These are phyloP conservation scores for Temnopleurus reevesii DNA, from an alignment of 53 echinoderm and acorn worm genomes.

Conservation along the genomic window DNA sequence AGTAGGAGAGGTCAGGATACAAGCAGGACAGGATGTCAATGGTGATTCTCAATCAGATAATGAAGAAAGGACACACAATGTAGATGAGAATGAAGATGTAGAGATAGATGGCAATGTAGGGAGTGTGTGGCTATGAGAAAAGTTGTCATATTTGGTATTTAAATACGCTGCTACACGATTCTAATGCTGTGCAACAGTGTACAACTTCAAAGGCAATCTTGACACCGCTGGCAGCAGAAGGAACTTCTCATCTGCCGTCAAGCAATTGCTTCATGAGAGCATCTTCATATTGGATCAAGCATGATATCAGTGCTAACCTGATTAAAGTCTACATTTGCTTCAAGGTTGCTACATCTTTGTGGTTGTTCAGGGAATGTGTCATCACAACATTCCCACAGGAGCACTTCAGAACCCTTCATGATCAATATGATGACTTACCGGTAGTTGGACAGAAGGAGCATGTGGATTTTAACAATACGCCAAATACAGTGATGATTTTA, in stretches of 20 bases:
- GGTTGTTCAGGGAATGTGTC: background rate
- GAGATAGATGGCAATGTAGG: constrained; percentile 50
- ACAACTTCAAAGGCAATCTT: background rate
- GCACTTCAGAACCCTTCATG: background rate
- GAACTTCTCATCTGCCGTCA: background rate
- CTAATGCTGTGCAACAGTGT: background rate
- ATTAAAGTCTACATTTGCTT: too few relatives aligned
- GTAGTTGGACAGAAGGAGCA: too few relatives aligned
- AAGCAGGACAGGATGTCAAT: background rate
- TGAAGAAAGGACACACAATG: background rate
- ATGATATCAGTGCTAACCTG: background rate
- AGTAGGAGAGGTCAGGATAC: background rate
- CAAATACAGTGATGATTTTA: background rate
- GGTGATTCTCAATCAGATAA: background rate
- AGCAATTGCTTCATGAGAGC: background rate
- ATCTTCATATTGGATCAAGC: background rate
- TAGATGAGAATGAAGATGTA: background rate
- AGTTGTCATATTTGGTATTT: background rate
- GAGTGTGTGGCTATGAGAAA: constrained; percentile 50
- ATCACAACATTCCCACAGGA: background rate
- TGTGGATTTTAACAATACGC: background rate
- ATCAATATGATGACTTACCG: background rate
- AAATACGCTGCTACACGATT: background rate
- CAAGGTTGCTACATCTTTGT: background rate
- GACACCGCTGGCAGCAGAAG: background rate